These are phyloP conservation scores for Tenualosa thibaudeaui DNA, from an alignment of 2,797 vertebrate species.

Conservation along the genomic window DNA sequence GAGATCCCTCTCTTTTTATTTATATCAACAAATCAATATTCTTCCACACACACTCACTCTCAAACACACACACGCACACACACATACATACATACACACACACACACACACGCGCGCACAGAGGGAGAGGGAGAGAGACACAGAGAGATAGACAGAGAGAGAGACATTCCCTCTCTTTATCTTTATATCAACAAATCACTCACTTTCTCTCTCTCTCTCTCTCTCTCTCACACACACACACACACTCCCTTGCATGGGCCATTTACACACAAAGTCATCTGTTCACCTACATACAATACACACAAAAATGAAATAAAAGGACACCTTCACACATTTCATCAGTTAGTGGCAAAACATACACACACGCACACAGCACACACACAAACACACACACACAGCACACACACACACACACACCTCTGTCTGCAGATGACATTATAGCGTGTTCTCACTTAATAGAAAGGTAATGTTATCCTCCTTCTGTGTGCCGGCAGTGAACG, in stretches of 20 bases:
- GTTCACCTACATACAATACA: no score
- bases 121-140: constrained; percentile 4
- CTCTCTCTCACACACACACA: no score
- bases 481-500: constrained; percentile 7
- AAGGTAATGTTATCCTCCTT: constrained; percentile 14
- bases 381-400: no score
- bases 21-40: no score
- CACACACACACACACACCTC: background rate
- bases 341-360: background rate
- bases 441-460: background rate
- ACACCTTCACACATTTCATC: background rate
- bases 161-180: no score
- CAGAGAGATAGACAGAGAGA: no score
- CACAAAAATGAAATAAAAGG: background rate
- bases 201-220: no score
- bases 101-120: constrained; percentile 28
- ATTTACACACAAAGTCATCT: no score
- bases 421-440: constrained; percentile 18
- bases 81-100: constrained; percentile 33
- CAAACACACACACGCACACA: constrained; percentile 38
- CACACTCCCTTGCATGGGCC: no score
- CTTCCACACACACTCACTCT: constrained; percentile 31
- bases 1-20: no score
- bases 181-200: no score
- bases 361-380: background rate